Conservation (phyloP, 2,797 vertebrate genomes). For the Macroramphosus scolopax region DNA sequence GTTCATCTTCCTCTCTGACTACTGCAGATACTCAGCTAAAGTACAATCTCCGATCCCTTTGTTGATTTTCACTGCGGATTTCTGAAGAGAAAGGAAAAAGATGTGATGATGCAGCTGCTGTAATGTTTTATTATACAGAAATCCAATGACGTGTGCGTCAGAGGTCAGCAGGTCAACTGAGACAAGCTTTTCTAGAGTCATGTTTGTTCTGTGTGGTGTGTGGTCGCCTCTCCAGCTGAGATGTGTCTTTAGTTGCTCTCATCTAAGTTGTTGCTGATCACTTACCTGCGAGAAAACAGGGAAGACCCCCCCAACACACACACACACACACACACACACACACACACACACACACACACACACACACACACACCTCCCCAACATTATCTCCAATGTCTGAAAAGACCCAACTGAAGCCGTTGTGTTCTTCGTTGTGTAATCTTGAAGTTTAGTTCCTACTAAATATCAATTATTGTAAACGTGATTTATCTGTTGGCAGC, state of each 20-base stretch:
- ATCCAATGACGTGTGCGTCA: slow-evolving; percentile 35
- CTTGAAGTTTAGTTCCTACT: slow-evolving; percentile 17
- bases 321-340: no score
- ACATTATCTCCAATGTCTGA: slow-evolving; percentile 22
- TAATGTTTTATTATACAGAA: slow-evolving; percentile 41
- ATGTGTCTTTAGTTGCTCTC: slow-evolving; percentile 54
- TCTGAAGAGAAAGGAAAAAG: slow-evolving; percentile 7
- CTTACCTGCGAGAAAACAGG: slow-evolving; percentile 33
- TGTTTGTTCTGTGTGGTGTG: slow-evolving; percentile 40
- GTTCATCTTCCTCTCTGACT: slow-evolving; percentile 6
- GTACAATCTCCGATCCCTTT: neutral
- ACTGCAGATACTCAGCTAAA: slow-evolving; percentile 3
- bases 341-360: no score
- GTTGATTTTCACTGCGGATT: no score
- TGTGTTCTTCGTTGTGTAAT: slow-evolving; percentile 37
- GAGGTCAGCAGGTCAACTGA: slow-evolving; percentile 43
- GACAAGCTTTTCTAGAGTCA: slow-evolving; percentile 25
- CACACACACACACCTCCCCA: no score
- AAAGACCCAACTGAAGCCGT: slow-evolving; percentile 13
- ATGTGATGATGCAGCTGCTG: slow-evolving; percentile 20
- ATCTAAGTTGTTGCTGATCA: slow-evolving; percentile 41
- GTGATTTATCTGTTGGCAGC: slow-evolving; percentile 67
- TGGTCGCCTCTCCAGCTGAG: slow-evolving; percentile 46
- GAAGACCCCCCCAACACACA: no score
- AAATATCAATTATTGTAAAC: slow-evolving; percentile 8